Evolutionary conservation across 2,888 invertebrate genomes (phyloP), one percentile per base, ranked within the genome.

Genomic region (Cheilosia soror): DNA sequence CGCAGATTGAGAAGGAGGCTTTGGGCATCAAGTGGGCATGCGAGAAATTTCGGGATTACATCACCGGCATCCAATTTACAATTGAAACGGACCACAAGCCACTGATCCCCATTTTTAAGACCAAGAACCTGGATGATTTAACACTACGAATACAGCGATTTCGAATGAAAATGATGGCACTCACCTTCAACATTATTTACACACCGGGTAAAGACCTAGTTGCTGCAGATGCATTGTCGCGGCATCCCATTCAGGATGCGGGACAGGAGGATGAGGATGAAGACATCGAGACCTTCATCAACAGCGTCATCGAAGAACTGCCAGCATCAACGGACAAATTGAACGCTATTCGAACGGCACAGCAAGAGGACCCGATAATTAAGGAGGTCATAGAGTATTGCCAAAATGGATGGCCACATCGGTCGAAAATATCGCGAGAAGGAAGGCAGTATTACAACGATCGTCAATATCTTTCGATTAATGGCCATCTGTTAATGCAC

Each of bases 301-400:
- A 78, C 51, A 69, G 69, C 62, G 55, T 78, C 25, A 25, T 78
- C 1, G 49, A 62, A 6, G 71, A 65, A 11, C 31, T 78, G n/a
- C 78, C 63, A 20, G 62, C 63, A 15, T 62, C 55, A 51, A 57
- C 62, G 2, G 63, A 78, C 2, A 71, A 63, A 11, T 44, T 78
- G 11, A 31, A 58, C 11, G 5, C 25, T 37, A 66, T 76, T 57
- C 11, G 57, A 31, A 57, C 13, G 27, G 69, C 60, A 2, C 71
- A 78, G 15, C 11, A 13, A 13, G 25, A 77, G 2, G 62, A 68
- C 15, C 58, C 60, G 0, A 20, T 40, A 5, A 11, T 42, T 33
- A 33, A 9, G 9, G 33, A 33, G 33, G 33, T n/a, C n/a, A n/a
- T n/a, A n/a, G n/a, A n/a, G n/a, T n/a, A n/a, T n/a, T n/a, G n/a